Base-by-base conservation (phyloP, 2,888 invertebrate genomes). In the Nephrocerus scutellatus region DNA sequence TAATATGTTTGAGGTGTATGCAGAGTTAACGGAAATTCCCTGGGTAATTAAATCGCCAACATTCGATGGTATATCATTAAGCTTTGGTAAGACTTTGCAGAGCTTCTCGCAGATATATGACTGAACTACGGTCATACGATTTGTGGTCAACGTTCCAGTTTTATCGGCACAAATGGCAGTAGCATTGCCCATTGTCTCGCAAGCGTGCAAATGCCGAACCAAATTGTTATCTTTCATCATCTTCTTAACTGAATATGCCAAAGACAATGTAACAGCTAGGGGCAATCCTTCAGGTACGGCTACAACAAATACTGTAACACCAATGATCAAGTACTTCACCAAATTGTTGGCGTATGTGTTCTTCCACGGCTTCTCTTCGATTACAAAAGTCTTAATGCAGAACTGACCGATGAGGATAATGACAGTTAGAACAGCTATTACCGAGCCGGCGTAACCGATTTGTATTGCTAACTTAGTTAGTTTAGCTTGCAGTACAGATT, bases 151-250 rank as follows among this genome's bases (percentile, higher is more conserved):
- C 0, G 96, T 96, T 50, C 95, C 95, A 12, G 96, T 96, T 74
- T 96, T 96, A 72, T 96, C 95, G 10, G 93, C 95, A 69, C 95
- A 96, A 71, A 96, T 96, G 52, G 93, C 87, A 43, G 95, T 96
- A 23, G 95, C 95, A 72, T 96, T 96, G 57, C 96, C 95, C 96
- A 96, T 96, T 0, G 95, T 96, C 72, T 96, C 96, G 71, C 95
- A 96, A 10, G 96, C 95, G 72, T 96, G 95, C 71, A 96, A 75
- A 72, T 96, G 95, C 38, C 95, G 80, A 41, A 96, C 96, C 66
- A 96, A 72, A 71, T 96, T 96, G 79, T 96, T 96, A 74, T 96
- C 95, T 73, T 88, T 85, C 93, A 95, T 95, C 95, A 95, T 95
- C 91, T 95, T 91, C 86, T 93, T 93, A 60, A 96, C 95, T 60